Evolutionary conservation across 2,888 invertebrate genomes (phyloP).

Genomic region (Linyphia triangularis): DNA sequence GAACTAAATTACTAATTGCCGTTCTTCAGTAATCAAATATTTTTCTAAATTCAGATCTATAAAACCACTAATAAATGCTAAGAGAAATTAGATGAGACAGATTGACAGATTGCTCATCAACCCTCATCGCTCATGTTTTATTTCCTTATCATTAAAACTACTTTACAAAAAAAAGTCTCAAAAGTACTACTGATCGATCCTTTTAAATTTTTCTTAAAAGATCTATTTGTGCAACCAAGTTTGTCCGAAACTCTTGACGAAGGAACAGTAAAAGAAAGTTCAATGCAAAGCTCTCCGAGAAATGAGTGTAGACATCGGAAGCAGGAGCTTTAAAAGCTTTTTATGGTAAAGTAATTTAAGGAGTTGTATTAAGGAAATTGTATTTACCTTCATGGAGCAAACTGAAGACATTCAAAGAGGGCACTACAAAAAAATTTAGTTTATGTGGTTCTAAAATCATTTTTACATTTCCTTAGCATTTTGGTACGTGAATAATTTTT

Average conservation of each 20-base stretch:
- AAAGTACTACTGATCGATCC: background rate
- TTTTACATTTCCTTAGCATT: background rate
- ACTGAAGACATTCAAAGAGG: background rate
- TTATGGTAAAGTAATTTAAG: constrained; percentile 28
- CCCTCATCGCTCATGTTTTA: too few species aligned
- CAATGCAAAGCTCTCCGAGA: constrained; percentile 4
- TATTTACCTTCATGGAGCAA: constrained; percentile 11
- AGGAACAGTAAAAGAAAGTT: background rate
- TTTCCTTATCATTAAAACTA: background rate
- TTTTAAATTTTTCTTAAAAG: background rate
- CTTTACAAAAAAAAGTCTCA: background rate
- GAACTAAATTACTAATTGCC: too few species aligned
- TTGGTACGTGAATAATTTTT: too few species aligned
- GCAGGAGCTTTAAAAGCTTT: constrained; percentile 18
- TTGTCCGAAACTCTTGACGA: background rate
- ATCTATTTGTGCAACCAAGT: background rate
- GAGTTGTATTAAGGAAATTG: constrained; percentile 15
- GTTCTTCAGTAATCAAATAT: too few species aligned
- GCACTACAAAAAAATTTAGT: background rate
- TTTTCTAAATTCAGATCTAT: too few species aligned
- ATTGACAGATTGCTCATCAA: too few species aligned
- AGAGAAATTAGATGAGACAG: too few species aligned
- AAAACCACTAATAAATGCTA: too few species aligned
- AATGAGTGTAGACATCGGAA: constrained; percentile 8
- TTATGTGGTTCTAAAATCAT: background rate